Evolutionary conservation across 2,888 invertebrate species (phyloP).

Genomic region (Lepetodrilus schrolli): DNA sequence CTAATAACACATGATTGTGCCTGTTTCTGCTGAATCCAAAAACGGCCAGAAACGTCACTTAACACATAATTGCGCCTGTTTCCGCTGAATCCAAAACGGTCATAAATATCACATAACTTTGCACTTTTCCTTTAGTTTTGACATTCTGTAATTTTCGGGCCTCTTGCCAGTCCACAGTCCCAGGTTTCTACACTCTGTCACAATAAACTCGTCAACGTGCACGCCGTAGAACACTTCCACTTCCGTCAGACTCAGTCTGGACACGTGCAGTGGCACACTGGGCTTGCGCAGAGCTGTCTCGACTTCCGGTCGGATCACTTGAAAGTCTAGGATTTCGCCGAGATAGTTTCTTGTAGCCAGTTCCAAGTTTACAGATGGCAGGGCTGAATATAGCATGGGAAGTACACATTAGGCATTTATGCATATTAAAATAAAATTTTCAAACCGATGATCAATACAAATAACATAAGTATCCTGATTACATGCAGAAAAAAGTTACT

Average conservation of each 20-base stretch:
- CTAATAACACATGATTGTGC: too few species aligned
- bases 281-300: slow-evolving; percentile 57
- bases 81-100: too few species aligned
- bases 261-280: slow-evolving; percentile 58
- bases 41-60: too few species aligned
- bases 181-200: slow-evolving; percentile 63
- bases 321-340: slow-evolving; percentile 65
- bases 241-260: slow-evolving; percentile 60
- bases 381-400: slow-evolving; percentile 51
- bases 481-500: too few species aligned
- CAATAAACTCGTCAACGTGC: slow-evolving; percentile 70
- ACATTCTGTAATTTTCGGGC: slow-evolving; percentile 61
- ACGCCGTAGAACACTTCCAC: slow-evolving; percentile 68
- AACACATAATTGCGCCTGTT: too few species aligned
- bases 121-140: slow-evolving; percentile 63
- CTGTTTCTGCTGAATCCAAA: too few species aligned
- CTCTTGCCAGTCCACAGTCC: slow-evolving; percentile 69
- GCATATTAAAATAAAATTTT: slow-evolving; percentile 28
- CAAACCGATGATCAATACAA: neutral
- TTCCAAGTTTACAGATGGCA: slow-evolving; percentile 70
- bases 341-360: slow-evolving; percentile 72
- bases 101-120: slow-evolving; percentile 52
- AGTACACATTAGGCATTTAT: neutral
- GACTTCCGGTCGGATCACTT: slow-evolving; percentile 55
- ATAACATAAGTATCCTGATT: too few species aligned